phyloP scores from a whole-genome alignment of 1,140 invertebrate species.

The Lutraria rhynchaena region DNA sequence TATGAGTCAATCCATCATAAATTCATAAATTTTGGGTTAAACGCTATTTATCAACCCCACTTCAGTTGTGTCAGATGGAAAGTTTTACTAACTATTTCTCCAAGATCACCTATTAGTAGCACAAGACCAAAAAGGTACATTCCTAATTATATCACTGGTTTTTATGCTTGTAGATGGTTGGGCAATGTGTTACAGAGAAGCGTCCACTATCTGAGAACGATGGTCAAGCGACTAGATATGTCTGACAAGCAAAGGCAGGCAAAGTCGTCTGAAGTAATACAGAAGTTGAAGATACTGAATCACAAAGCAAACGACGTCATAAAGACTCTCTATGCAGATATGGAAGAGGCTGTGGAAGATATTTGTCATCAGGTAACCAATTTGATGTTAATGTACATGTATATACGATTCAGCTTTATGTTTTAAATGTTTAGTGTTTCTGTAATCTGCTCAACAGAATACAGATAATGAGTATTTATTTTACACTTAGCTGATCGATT shows the following conservation, averaged over 20 bases:
- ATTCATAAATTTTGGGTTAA: background rate
- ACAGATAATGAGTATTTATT: too few relatives aligned
- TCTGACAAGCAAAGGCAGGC: constrained; percentile 60
- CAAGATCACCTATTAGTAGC: background rate
- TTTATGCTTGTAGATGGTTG: constrained; percentile 67
- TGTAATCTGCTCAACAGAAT: too few relatives aligned
- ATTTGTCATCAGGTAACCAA: constrained; percentile 25
- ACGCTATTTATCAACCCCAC: background rate
- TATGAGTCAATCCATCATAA: too few relatives aligned
- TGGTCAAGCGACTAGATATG: constrained; percentile 60
- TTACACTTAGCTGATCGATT: too few relatives aligned
- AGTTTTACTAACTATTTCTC: background rate
- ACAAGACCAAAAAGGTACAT: background rate
- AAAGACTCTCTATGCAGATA: constrained; percentile 24
- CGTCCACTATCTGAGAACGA: constrained; percentile 59
- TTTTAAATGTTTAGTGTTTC: too few relatives aligned
- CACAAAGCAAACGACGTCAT: constrained; percentile 57
- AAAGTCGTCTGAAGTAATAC: constrained; percentile 39
- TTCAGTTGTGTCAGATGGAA: background rate
- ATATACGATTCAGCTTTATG: too few relatives aligned
- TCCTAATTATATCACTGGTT: background rate
- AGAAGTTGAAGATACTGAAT: constrained; percentile 62
- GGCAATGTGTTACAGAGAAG: constrained; percentile 63
- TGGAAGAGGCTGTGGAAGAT: constrained; percentile 43
- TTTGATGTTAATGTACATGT: too few relatives aligned